These are phyloP conservation scores for Rhinogobio ventralis DNA, from an alignment of 2,797 vertebrate species.

Conservation along the genomic window DNA sequence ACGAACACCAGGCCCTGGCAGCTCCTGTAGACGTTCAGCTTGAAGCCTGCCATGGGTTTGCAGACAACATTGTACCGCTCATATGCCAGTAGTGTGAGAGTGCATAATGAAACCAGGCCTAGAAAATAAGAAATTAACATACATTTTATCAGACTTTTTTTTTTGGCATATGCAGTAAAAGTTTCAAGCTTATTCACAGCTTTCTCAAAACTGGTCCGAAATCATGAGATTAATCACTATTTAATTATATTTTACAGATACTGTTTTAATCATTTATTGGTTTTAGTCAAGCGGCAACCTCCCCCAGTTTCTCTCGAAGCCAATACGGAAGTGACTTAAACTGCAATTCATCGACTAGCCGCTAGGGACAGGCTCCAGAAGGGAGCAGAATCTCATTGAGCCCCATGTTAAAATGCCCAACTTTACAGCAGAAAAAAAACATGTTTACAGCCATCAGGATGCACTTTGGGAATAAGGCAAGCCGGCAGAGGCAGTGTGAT, in stretches of 20 bases:
- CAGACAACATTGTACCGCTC: conserved; percentile 78
- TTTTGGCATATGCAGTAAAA: background rate
- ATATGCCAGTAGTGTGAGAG: conserved; percentile 76
- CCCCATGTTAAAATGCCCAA: too few species aligned
- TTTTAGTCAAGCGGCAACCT: too few species aligned
- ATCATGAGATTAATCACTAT: background rate
- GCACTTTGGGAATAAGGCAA: too few species aligned
- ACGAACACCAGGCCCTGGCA: conserved; percentile 67
- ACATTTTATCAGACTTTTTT: background rate
- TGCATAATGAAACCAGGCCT: conserved; percentile 80
- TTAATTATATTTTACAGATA: background rate
- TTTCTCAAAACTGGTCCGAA: background rate
- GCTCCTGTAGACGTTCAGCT: conserved; percentile 69
- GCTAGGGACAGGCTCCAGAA: too few species aligned
- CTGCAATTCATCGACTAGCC: too few species aligned
- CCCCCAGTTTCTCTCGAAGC: too few species aligned
- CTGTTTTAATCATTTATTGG: too few species aligned
- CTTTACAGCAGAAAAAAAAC: too few species aligned
- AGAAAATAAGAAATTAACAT: background rate
- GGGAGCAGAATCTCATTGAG: too few species aligned
- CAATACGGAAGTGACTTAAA: too few species aligned
- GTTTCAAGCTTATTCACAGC: background rate
- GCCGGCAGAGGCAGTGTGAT: too few species aligned
- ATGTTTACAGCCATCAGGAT: too few species aligned
- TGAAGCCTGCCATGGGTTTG: conserved; percentile 68